Evolutionary conservation across 2,888 invertebrate species (phyloP).

Genomic region (Papilio demoleus): DNA sequence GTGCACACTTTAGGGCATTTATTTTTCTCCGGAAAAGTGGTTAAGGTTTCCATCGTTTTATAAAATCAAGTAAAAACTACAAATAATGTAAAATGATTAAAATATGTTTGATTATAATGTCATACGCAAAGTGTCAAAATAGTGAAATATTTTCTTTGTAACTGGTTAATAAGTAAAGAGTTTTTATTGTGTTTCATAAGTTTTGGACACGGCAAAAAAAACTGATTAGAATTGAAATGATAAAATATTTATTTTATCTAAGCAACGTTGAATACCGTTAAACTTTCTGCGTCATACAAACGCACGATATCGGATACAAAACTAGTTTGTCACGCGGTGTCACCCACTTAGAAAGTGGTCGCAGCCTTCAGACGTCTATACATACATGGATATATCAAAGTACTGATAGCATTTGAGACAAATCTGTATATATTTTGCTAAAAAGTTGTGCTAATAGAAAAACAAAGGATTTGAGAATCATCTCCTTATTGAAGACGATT

Average conservation of each 20-base stretch:
- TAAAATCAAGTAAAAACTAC: slow-evolving; percentile 12
- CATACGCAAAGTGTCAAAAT: slow-evolving; percentile 6
- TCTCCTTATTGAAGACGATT: too few species aligned
- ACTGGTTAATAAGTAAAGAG: neutral
- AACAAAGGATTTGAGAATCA: neutral
- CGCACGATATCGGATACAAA: slow-evolving; percentile 20
- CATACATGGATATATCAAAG: neutral
- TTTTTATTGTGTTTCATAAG: neutral
- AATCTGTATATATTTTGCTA: neutral
- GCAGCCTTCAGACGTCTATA: neutral
- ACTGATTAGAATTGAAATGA: too few species aligned
- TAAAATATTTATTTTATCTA: neutral
- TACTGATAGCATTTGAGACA: neutral
- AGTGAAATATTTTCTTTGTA: neutral
- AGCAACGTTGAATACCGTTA: slow-evolving; percentile 23
- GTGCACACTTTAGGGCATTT: slow-evolving; percentile 67
- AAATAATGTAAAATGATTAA: slow-evolving; percentile 20
- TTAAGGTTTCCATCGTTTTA: slow-evolving; percentile 45
- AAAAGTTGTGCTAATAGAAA: neutral
- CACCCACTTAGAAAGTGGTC: slow-evolving; percentile 39
- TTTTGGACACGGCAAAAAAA: too few species aligned
- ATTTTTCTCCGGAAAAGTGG: slow-evolving; percentile 64
- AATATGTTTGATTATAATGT: neutral
- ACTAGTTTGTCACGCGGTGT: slow-evolving; percentile 32
- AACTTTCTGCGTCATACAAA: slow-evolving; percentile 3